A percentile compares a stretch with the other conserved stretches of the same genome.
Evolutionary conservation across 2,888 invertebrate species (phyloP).

Genomic region (Trachelus troglodyta): DNA sequence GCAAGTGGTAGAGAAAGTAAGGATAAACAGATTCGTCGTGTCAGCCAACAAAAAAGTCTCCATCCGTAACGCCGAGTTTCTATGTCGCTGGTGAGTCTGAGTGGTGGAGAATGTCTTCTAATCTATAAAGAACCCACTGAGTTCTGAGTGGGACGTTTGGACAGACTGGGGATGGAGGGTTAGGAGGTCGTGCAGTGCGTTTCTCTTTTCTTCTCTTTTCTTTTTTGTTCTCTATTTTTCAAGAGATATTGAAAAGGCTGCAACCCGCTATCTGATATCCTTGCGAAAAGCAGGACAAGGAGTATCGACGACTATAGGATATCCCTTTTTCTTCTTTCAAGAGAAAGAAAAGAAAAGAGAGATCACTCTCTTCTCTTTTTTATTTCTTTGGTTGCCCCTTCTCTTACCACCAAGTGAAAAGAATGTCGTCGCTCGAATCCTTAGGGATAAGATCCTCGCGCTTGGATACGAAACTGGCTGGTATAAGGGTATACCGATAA

Average conservation of each 20-base stretch:
- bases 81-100: background rate
- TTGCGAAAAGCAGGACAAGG: background rate
- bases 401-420: background rate
- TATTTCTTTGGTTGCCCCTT: constrained; percentile 8
- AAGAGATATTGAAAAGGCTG: constrained; percentile 1
- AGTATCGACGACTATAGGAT: constrained; percentile 13
- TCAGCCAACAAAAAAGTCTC: constrained; percentile 16
- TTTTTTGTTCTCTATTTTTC: background rate
- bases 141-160: background rate
- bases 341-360: no score
- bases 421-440: background rate
- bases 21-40: constrained; percentile 18
- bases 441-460: no score
- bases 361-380: no score
- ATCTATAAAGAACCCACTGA: background rate
- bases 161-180: background rate
- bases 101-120: background rate
- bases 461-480: no score
- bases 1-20: background rate
- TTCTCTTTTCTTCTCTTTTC: background rate
- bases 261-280: background rate
- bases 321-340: no score
- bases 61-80: background rate
- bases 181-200: background rate
- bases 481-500: no score